A percentile compares a stretch with the other conserved stretches of the same genome.
phyloP scores from a whole-genome alignment of 1,140 invertebrate genomes.

The Dendroctonus valens region DNA sequence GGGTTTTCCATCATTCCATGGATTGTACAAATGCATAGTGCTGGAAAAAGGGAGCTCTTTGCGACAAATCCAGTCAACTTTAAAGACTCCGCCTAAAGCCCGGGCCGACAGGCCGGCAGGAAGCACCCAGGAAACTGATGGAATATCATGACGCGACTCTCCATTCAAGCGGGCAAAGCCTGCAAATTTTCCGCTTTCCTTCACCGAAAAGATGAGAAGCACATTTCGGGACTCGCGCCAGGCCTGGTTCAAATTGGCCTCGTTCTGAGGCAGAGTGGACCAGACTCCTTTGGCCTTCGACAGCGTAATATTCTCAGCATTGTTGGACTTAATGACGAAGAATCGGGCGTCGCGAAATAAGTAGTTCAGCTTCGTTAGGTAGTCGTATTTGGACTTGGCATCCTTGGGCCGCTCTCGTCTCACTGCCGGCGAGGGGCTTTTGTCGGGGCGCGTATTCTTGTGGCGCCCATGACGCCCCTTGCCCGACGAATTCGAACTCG shows the following conservation, averaged over 20 bases:
- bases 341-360: constrained; percentile 92
- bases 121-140: constrained; percentile 90
- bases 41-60: constrained; percentile 91
- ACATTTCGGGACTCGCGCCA: constrained; percentile 91
- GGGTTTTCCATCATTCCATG: constrained; percentile 98
- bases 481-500: constrained; percentile 63
- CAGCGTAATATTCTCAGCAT: constrained; percentile 92
- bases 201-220: constrained; percentile 94
- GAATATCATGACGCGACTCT: constrained; percentile 85
- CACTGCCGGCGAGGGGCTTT: constrained; percentile 54
- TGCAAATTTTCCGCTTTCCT: constrained; percentile 92
- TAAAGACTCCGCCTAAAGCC: constrained; percentile 92
- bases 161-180: constrained; percentile 88
- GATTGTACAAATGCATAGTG: constrained; percentile 92
- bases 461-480: constrained; percentile 55
- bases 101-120: constrained; percentile 91
- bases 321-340: constrained; percentile 98
- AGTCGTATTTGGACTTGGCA: constrained; percentile 69
- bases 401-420: constrained; percentile 58
- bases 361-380: constrained; percentile 88
- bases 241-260: constrained; percentile 93
- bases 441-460: constrained; percentile 53
- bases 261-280: constrained; percentile 97
- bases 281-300: constrained; percentile 96
- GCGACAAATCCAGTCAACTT: constrained; percentile 95